Conservation (phyloP, 2,888 invertebrate genomes). For the Sinhomidia bicolor region DNA sequence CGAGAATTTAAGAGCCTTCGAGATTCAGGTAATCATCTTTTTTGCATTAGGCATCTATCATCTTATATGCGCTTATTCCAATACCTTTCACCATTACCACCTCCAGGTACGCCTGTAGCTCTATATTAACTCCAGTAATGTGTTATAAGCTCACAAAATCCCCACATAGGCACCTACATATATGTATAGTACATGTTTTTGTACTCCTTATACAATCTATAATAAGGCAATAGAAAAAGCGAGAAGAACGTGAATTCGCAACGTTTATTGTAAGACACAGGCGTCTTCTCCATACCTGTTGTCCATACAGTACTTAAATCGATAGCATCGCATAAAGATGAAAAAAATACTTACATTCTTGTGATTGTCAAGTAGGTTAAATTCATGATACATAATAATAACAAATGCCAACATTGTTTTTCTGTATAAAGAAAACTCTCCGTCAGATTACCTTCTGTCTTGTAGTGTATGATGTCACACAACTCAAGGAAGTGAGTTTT, state of each 20-base stretch:
- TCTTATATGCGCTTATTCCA: not conserved
- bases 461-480: not conserved
- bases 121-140: not conserved
- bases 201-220: not conserved
- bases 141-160: not conserved
- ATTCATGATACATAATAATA: no score
- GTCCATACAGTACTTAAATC: not conserved
- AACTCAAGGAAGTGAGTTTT: not conserved
- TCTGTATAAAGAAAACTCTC: not conserved
- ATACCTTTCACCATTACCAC: no score
- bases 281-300: not conserved
- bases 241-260: not conserved
- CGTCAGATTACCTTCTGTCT: not conserved
- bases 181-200: no score
- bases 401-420: not conserved
- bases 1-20: not conserved
- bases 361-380: no score
- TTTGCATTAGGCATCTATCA: not conserved
- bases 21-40: not conserved
- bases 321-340: not conserved
- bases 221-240: not conserved
- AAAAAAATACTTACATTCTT: not conserved
- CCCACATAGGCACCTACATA: no score
- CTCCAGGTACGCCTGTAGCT: not conserved
- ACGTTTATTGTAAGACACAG: not conserved